These are phyloP conservation scores for Idaea biselata DNA, from an alignment of 2,888 invertebrate genomes.

Conservation along the genomic window DNA sequence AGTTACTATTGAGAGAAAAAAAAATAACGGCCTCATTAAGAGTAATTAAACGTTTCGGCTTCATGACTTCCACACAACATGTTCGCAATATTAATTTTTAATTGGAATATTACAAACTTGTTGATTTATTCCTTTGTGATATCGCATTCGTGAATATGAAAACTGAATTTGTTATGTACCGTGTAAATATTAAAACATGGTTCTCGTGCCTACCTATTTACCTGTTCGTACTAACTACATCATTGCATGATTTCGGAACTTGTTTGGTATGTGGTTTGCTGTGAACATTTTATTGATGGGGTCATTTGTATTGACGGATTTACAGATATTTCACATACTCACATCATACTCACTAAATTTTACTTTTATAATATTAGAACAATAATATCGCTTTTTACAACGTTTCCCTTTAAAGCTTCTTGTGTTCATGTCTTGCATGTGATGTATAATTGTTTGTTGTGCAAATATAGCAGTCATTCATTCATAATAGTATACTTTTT, in stretches of 20 bases:
- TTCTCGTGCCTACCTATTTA: background rate
- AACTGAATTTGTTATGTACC: conserved; percentile 40
- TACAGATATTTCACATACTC: too few relatives aligned
- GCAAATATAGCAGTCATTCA: too few relatives aligned
- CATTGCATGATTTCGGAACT: background rate
- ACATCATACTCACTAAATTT: too few relatives aligned
- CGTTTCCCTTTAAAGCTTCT: too few relatives aligned
- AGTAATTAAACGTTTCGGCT: background rate
- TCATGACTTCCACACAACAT: background rate
- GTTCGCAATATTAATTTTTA: conserved; percentile 4
- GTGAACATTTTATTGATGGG: too few relatives aligned
- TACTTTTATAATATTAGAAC: too few relatives aligned
- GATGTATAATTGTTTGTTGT: too few relatives aligned
- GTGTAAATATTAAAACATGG: conserved; percentile 20
- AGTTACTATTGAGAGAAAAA: too few relatives aligned
- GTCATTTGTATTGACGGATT: too few relatives aligned
- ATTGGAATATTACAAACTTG: conserved; percentile 28
- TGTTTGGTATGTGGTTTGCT: background rate
- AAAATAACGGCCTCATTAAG: background rate
- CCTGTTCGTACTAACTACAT: background rate
- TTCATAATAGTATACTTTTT: too few relatives aligned
- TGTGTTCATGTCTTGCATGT: too few relatives aligned
- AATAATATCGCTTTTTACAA: too few relatives aligned
- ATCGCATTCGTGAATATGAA: conserved; percentile 39
- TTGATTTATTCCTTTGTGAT: conserved; percentile 43